Conservation (phyloP, 2,888 invertebrate genomes). For the Platerodrilus igneus region DNA sequence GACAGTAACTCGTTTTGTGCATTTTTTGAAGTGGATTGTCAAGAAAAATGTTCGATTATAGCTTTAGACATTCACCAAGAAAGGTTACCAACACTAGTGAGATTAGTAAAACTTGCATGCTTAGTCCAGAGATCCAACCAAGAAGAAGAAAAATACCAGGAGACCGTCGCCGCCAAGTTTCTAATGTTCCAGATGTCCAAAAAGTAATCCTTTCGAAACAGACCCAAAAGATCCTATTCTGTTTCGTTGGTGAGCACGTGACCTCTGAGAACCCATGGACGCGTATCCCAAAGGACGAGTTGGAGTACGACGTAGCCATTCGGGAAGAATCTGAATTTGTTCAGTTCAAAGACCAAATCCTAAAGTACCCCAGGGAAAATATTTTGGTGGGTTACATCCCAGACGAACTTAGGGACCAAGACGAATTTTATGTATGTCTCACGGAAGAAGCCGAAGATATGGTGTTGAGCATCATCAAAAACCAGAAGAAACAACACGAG, state of each 20-base stretch:
- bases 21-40: too few relatives aligned
- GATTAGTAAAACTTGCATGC: too few relatives aligned
- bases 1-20: too few relatives aligned
- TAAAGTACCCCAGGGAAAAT: conserved; percentile 45
- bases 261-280: conserved; percentile 74
- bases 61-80: too few relatives aligned
- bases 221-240: conserved; percentile 58
- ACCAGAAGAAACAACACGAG: conserved; percentile 54
- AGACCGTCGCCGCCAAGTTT: too few relatives aligned
- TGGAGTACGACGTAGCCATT: conserved; percentile 59
- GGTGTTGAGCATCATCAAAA: conserved; percentile 51
- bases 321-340: conserved; percentile 54
- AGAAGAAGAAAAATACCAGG: too few relatives aligned
- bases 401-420: conserved; percentile 56
- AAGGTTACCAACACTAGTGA: too few relatives aligned
- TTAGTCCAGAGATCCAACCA: too few relatives aligned
- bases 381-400: conserved; percentile 65
- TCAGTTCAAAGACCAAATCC: conserved; percentile 44
- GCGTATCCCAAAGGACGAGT: conserved; percentile 56
- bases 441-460: conserved; percentile 54
- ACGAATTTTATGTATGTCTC: conserved; percentile 67
- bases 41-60: too few relatives aligned
- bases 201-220: conserved; percentile 53
- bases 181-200: conserved; percentile 56
- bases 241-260: conserved; percentile 63